Evolutionary conservation across 2,888 invertebrate species (phyloP).

Genomic region (Prosapia bicincta): DNA sequence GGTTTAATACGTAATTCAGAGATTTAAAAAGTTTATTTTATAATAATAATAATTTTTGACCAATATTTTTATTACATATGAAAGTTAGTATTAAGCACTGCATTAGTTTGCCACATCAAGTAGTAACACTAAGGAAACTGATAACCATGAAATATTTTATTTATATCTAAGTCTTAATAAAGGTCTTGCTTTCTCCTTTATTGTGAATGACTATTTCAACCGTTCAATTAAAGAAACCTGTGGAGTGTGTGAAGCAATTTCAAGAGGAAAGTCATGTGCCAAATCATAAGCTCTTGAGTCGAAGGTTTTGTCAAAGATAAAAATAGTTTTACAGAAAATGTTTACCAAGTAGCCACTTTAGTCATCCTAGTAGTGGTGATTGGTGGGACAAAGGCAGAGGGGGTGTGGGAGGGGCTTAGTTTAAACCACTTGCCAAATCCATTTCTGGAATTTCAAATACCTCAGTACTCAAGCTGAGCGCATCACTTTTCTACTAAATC

Average conservation of each 20-base stretch:
- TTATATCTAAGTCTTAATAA: too few species aligned
- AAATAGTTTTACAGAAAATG: neutral
- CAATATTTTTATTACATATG: too few species aligned
- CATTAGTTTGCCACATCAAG: too few species aligned
- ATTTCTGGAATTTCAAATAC: constrained; percentile 25
- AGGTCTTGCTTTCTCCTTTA: too few species aligned
- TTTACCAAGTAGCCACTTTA: neutral
- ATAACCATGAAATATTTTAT: too few species aligned
- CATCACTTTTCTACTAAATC: neutral
- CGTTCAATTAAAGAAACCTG: neutral
- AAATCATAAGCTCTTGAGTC: neutral
- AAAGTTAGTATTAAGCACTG: too few species aligned
- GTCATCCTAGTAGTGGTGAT: neutral
- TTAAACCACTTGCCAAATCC: constrained; percentile 21
- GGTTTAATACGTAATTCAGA: too few species aligned
- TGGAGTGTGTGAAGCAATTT: neutral
- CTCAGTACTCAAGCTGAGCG: neutral
- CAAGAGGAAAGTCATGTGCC: neutral
- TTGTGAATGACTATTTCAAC: neutral
- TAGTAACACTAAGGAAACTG: too few species aligned
- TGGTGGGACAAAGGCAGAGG: neutral
- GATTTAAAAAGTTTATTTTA: too few species aligned
- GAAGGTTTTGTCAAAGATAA: neutral
- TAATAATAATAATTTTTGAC: too few species aligned
- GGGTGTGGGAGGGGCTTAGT: constrained; percentile 12